Conservation (phyloP, 2,113 vertebrate species). For the Oophaga pumilio region DNA sequence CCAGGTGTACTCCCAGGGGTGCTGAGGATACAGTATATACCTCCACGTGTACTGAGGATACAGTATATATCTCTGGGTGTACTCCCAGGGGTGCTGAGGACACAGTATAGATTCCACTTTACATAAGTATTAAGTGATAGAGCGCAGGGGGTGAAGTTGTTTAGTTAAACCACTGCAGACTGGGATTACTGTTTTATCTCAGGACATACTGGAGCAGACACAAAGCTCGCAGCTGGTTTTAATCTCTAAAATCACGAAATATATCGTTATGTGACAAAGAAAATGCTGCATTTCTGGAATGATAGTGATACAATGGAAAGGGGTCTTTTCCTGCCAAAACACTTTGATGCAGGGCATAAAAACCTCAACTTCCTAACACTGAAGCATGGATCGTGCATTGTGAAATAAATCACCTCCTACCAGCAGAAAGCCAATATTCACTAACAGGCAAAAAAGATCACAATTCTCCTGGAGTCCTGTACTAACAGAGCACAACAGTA, state of each 20-base stretch:
- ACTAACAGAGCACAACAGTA: no score
- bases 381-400: background rate
- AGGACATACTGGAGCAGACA: background rate
- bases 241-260: background rate
- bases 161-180: background rate
- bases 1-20: no score
- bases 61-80: background rate
- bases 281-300: slow-evolving; percentile 7
- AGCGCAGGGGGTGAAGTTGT: background rate
- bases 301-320: slow-evolving; percentile 32
- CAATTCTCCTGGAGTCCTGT: no score
- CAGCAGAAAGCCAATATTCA: background rate
- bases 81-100: background rate
- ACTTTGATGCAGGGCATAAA: background rate
- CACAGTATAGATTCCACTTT: background rate
- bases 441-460: background rate
- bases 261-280: slow-evolving; percentile 28
- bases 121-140: no score
- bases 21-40: background rate
- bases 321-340: background rate
- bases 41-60: background rate
- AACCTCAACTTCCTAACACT: background rate
- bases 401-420: background rate
- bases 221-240: background rate
- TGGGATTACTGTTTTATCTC: background rate